These are phyloP conservation scores for Drosophila ficusphila DNA, from an alignment of 1,140 invertebrate genomes.

Conservation along the genomic window DNA sequence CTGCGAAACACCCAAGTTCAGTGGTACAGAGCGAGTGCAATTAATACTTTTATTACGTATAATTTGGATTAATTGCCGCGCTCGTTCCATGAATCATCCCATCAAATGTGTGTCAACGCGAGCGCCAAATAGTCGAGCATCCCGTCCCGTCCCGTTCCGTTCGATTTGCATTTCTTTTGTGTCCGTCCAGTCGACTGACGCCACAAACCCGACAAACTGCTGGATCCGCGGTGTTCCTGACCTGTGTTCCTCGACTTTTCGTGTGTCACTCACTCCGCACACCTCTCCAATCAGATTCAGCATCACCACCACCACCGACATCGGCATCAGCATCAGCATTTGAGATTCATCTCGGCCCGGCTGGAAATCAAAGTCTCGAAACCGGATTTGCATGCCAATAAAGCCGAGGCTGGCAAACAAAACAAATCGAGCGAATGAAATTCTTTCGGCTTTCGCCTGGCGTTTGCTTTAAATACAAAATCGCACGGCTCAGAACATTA, in stretches of 20 bases:
- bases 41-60: constrained; percentile 70
- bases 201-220: constrained; percentile 54
- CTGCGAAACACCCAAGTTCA: constrained; percentile 56
- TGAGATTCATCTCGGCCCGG: constrained; percentile 43
- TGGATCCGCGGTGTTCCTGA: constrained; percentile 34
- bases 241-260: constrained; percentile 34
- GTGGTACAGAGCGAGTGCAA: constrained; percentile 67
- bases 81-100: constrained; percentile 48
- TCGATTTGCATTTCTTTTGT: constrained; percentile 72
- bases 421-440: constrained; percentile 38
- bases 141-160: too few species aligned
- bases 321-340: constrained; percentile 1
- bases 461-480: constrained; percentile 75
- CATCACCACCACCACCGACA: constrained; percentile 3
- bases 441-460: constrained; percentile 61
- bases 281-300: constrained; percentile 36
- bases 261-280: constrained; percentile 69
- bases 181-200: constrained; percentile 28
- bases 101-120: constrained; percentile 70
- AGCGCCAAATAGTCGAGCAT: constrained; percentile 50
- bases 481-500: constrained; percentile 69
- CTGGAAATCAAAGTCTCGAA: constrained; percentile 57
- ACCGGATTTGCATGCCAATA: constrained; percentile 62
- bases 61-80: constrained; percentile 64
- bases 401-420: constrained; percentile 13